A percentile compares a stretch with the other conserved stretches of the same genome.
Conservation (phyloP, 2,113 vertebrate genomes). For the Shinisaurus crocodilurus region DNA sequence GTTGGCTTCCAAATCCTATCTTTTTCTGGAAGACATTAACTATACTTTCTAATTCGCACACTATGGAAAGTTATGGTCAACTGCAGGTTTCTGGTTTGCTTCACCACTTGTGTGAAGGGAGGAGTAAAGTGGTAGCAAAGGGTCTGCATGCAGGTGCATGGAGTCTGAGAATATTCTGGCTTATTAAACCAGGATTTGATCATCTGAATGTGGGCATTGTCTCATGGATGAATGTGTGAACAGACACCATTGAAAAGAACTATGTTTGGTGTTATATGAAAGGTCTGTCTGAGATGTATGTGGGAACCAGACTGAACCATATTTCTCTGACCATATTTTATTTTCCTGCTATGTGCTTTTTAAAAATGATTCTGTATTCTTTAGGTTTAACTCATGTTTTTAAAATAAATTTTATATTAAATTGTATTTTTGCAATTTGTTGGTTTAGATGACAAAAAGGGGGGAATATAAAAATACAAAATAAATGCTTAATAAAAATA, state of each 20-base stretch:
- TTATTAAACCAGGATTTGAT: not conserved
- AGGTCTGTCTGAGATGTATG: not conserved
- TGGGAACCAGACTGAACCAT: not conserved
- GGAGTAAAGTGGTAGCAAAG: not conserved
- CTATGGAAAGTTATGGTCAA: not conserved
- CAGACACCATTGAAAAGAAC: not conserved
- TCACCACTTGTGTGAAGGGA: not conserved
- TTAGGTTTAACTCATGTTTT: not conserved
- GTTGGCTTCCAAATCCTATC: not conserved
- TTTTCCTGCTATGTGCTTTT: not conserved
- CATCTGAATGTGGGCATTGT: too few relatives aligned
- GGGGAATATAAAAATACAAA: not conserved
- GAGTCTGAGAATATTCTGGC: not conserved
- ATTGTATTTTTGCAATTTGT: not conserved
- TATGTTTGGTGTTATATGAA: not conserved
- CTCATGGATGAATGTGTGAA: not conserved
- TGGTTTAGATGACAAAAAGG: not conserved
- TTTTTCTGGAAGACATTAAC: not conserved
- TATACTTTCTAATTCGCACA: not conserved
- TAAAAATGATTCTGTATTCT: not conserved
- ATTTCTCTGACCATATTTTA: not conserved
- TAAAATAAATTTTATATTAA: not conserved
- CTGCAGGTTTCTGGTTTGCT: not conserved
- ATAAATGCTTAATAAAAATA: slow-evolving; percentile 42
- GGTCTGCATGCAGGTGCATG: not conserved